phyloP scores from a whole-genome alignment of 2,113 vertebrate genomes.

The Chroicocephalus ridibundus region DNA sequence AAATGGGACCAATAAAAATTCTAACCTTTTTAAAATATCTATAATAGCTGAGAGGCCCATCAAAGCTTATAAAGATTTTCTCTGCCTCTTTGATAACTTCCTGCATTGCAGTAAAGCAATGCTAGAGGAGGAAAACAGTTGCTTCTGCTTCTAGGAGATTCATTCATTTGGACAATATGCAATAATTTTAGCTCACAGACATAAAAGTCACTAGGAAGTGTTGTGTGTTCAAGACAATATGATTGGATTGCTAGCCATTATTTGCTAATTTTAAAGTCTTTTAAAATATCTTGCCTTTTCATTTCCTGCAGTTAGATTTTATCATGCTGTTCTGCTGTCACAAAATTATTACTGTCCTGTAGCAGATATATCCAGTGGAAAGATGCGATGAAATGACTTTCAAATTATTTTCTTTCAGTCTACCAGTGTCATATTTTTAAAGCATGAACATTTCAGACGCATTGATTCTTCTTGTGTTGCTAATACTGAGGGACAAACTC shows the following conservation, averaged over 20 bases:
- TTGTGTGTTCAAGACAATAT: background rate
- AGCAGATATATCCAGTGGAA: background rate
- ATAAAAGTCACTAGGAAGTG: background rate
- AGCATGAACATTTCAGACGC: background rate
- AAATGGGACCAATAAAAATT: background rate
- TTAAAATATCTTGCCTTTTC: background rate
- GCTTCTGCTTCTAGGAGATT: background rate
- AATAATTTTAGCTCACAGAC: background rate
- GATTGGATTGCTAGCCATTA: background rate
- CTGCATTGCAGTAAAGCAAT: background rate
- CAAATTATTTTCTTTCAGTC: background rate
- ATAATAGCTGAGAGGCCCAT: background rate
- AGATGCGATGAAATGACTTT: background rate
- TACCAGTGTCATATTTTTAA: background rate
- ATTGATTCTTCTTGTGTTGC: background rate
- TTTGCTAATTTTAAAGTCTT: background rate
- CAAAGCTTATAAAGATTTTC: background rate
- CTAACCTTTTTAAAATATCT: background rate
- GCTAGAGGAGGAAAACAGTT: background rate
- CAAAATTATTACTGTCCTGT: background rate
- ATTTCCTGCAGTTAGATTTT: background rate
- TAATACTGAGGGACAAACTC: background rate
- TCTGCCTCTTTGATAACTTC: background rate
- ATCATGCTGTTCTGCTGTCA: background rate
- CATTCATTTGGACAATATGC: background rate